Conservation (phyloP, 2,113 vertebrate species). For the Pachyramphus minor region DNA sequence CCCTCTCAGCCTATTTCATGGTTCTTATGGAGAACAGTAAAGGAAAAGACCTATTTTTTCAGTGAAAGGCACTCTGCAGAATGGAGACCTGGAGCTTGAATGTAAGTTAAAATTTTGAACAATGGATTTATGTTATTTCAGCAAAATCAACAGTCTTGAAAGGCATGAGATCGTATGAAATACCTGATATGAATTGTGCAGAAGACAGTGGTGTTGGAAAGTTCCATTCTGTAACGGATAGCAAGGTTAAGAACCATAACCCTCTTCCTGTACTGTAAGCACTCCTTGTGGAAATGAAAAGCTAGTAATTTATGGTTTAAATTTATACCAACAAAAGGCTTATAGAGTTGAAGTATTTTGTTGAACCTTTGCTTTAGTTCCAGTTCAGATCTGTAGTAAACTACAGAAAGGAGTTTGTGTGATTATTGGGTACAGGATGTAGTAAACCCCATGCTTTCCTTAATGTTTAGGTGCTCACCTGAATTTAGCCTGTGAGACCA, state of each 20-base stretch:
- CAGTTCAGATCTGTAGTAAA: background rate
- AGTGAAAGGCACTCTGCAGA: background rate
- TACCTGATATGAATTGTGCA: rapidly evolving
- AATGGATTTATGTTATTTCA: background rate
- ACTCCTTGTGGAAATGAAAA: background rate
- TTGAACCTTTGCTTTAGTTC: background rate
- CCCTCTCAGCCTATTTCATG: background rate
- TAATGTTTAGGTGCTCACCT: background rate
- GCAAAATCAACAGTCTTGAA: background rate
- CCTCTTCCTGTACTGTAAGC: background rate
- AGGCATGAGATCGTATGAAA: background rate
- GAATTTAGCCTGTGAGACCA: background rate
- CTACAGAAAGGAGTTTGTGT: background rate
- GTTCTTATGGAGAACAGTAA: background rate
- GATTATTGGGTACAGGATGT: no score
- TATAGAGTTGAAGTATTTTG: background rate
- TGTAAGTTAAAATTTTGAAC: background rate
- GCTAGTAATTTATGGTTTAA: background rate
- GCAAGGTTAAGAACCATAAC: background rate
- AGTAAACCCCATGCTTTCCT: background rate
- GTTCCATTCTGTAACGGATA: background rate
- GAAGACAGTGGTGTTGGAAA: background rate
- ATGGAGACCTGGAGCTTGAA: background rate
- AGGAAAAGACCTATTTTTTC: background rate
- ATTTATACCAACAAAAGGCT: background rate